Evolutionary conservation across 2,797 vertebrate genomes (phyloP), one percentile per base, ranked within the genome.

Genomic region (Sphaeramia orbicularis): DNA sequence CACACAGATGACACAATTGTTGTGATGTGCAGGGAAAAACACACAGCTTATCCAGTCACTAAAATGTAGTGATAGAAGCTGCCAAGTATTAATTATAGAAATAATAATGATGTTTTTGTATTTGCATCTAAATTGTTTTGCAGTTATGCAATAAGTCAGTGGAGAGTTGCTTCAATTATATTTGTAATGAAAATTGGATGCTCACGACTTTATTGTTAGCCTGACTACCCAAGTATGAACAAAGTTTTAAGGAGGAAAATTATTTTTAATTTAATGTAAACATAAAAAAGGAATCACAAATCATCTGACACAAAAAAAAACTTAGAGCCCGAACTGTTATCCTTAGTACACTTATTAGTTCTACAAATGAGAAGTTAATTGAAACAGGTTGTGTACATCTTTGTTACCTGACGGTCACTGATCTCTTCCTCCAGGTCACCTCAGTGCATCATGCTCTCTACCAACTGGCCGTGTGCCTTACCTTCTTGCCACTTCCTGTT

Each of bases 381-480:
- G 32, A 35, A 35, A 4, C 3, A 41, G 4, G 9, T 10, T 58
- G 1, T 11, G 6, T 37, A 41, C 14, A 24, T 0, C 10, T 40
- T 9, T 12, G 8, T 30, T 63, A 4, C 14, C 14, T 74, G 42
- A 70, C 38, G 0, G 24, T 52, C 4, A 47, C 1, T 77, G 7
- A 7, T 6, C 49, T 80, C 59, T 79, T 54, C 64, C 74, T 76
- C 54, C 78, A 99, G 98, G 97, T 74, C 98, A 99, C 76, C 87
- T 99, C 84, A 99, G 98, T 83, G 95, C 95, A 2, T 99, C 97
- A 9, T 97, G 97, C 57, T 93, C 98, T 84, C 95, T 98, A 89
- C 98, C 97, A 40, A 93, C 95, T 9, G 96, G 95, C 51, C 94
- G 90, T 70, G 96, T 98, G 43, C 98, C 98, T 14, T 99, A 98